Evolutionary conservation across 1,140 invertebrate genomes (phyloP).

Genomic region (Luehdorfia chinensis): DNA sequence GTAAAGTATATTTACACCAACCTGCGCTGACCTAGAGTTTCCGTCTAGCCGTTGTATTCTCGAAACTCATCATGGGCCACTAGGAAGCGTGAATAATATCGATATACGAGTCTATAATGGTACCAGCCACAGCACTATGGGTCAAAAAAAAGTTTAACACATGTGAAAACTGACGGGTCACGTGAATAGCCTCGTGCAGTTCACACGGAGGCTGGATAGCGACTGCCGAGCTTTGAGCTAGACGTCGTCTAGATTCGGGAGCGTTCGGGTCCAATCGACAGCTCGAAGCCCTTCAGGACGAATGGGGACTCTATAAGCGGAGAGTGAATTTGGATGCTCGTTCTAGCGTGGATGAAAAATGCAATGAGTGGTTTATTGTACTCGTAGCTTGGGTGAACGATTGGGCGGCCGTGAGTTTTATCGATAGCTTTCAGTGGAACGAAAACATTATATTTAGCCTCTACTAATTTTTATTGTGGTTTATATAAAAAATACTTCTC

Average conservation of each 20-base stretch:
- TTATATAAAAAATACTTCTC: no score
- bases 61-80: conserved; percentile 39
- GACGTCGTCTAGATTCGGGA: conserved; percentile 20
- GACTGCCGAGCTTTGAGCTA: conserved; percentile 32
- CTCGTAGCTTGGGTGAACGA: not conserved
- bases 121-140: conserved; percentile 39
- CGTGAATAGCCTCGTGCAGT: conserved; percentile 20
- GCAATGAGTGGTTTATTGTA: conserved; percentile 13
- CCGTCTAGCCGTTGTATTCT: conserved; percentile 29
- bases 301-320: not conserved
- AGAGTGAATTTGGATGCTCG: conserved; percentile 12
- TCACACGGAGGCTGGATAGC: conserved; percentile 27
- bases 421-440: not conserved
- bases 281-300: conserved; percentile 17
- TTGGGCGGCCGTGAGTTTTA: not conserved
- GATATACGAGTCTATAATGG: conserved; percentile 14
- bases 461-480: no score
- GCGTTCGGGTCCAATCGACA: conserved; percentile 36
- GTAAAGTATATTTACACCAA: conserved; percentile 29
- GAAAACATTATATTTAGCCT: no score
- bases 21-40: conserved; percentile 43
- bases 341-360: conserved; percentile 11
- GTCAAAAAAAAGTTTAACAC: conserved; percentile 52
- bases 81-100: conserved; percentile 26
- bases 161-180: conserved; percentile 28